Base-by-base conservation (phyloP, 2,888 invertebrate species). In the Odontocerum albicorne region DNA sequence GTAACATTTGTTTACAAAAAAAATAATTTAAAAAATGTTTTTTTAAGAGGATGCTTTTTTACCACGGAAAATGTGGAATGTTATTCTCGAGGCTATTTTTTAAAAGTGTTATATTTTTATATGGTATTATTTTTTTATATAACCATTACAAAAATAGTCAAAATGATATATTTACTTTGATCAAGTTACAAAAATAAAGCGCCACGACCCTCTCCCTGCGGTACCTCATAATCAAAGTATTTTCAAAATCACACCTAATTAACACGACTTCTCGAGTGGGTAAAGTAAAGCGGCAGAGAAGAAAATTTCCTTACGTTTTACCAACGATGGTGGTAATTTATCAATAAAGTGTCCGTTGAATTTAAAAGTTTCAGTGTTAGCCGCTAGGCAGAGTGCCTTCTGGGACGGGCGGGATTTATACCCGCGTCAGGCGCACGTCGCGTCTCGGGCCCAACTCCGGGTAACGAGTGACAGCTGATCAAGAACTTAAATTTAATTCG, bases 271-370 rank as follows among this genome's bases (percentile, higher is more conserved):
- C n/a, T n/a, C 21, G 20, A 40, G 21, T 2, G 21, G 40, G 15
- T 27, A 4, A 10, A 10, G 27, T 27, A 4, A 10, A 27, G 27
- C 6, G 27, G 27, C 6, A 4, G 10, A 44, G 32, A 32, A 44
- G 16, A 32, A 17, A 32, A 32, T 44, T 44, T 46, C 46, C 20
- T 33, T 35, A 22, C 4, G 35, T 12, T 8, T 35, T 35, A 4
- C 35, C 35, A 12, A 35, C 4, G 46, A 20, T 16, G 10, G 33
- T 49, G 32, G 55, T 36, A 55, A 43, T 59, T 52, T 59, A 59
- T 59, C 59, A 55, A 59, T 55, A 49, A 56, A 55, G 52, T 59
- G 59, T 55, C 55, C 38, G 52, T 42, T 27, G 55, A 59, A 52
- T 59, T 52, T 55, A 59, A 59, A 59, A 59, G 44, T 58, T 52